These are phyloP conservation scores for Myodes glareolus DNA, from an alignment of 2,113 vertebrate species.

Conservation along the genomic window DNA sequence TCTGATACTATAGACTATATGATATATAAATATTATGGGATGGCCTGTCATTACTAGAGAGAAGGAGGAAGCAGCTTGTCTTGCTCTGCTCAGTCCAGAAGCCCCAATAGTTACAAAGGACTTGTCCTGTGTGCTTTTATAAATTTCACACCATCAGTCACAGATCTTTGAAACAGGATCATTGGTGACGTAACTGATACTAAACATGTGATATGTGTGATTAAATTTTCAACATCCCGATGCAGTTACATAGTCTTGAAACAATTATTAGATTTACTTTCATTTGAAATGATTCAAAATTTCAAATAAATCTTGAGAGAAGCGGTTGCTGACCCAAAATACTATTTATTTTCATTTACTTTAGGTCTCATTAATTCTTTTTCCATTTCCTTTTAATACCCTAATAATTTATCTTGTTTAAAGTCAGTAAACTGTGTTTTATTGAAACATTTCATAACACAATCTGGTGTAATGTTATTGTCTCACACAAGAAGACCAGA, in stretches of 20 bases:
- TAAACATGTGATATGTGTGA: background rate
- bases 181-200: background rate
- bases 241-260: background rate
- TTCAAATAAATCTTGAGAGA: background rate
- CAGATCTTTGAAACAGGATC: no score
- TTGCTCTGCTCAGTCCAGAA: background rate
- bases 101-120: background rate
- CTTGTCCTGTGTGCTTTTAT: background rate
- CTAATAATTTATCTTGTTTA: constrained; percentile 50
- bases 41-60: background rate
- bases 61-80: background rate
- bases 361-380: background rate
- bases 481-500: constrained; percentile 94
- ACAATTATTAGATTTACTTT: background rate
- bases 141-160: background rate
- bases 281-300: background rate
- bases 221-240: background rate
- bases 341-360: background rate
- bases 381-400: background rate
- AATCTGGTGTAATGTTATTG: constrained; percentile 94
- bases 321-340: background rate
- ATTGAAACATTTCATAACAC: constrained; percentile 97
- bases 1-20: background rate
- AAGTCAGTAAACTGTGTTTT: constrained; percentile 97
- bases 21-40: no score